Base-by-base conservation (phyloP, 2,797 vertebrate genomes). In the Micrastur ruficollis region DNA sequence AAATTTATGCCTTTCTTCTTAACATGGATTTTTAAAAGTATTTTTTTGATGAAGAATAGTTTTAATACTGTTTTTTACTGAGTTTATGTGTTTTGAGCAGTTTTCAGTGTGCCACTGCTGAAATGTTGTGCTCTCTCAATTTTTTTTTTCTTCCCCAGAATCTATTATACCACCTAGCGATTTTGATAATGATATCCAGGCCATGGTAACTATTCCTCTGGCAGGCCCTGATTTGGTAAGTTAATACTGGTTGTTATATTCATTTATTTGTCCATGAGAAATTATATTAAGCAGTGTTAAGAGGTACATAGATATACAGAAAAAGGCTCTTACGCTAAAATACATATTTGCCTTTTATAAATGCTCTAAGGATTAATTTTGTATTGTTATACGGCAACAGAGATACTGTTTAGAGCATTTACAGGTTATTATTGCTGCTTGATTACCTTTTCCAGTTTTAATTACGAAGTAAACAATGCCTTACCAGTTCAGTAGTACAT, bases 171-270 rank as follows among this genome's bases (percentile, higher is more conserved):
- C 96, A 53, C 29, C 94, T 25, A 96, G 91, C 67, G 94, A 92
- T 42, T 89, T 95, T 8, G 95, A 96, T 76, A 95, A 95, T 63
- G 95, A 97, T 49, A 94, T 94, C 62, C 95, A 95, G 31, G 85
- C 97, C 11, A 73, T 96, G 26, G 93, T 96, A 82, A 98, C 97
- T 23, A 93, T 97, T 26, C 81, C 97, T 84, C 84, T 97, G 46
- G 34, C 97, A 80, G 86, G 92, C 47, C 49, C 91, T 73, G 97
- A 97, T 92, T 90, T 98, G 95, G 98, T 98, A 96, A 86, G 91
- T 89, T 89, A 79, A 56, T 34, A 15, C 14, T 40, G 6, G 1
- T 65, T 81, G 12, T 11, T 9, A 2, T 44, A 27, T 72, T 49
- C n/a, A 67, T 91, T 79, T 81, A 29, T 67, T 89, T 81, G 36